Evolutionary conservation across 2,888 invertebrate genomes (phyloP), one percentile per base, ranked within the genome.

Genomic region (Idaea dimidiata): DNA sequence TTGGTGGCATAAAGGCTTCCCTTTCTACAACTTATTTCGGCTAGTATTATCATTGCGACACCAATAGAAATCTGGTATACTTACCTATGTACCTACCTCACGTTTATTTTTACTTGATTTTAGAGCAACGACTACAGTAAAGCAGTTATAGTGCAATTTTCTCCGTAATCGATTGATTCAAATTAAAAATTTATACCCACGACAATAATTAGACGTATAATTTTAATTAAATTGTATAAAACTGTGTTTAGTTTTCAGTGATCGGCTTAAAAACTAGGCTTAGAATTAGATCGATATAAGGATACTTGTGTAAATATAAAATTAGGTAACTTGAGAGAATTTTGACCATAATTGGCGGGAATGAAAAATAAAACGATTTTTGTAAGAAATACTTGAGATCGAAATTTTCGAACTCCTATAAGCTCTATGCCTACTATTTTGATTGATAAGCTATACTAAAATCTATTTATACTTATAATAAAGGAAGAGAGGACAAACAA

Each of bases 181-280:
- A 81, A 80, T 77, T 73, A 75, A 78, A 76, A 24, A 24, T n/a
- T n/a, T n/a, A n/a, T 71, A 79, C 78, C 79, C 84, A 81, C 83
- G 91, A 91, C 91, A 91, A 91, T 91, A 91, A 91, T 87, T 89
- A 89, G 88, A 81, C 63, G 79, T 80, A 72, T 81, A 81, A 78
- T 67, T 74, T 78, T 73, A 76, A 79, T 69, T 61, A 62, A 70
- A 73, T 76, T 67, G 43, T 43, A 43, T 43, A 43, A 43, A 43
- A 14, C 14, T 43, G 8, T 43, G 0, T 43, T 43, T 43, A 43
- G 10, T 43, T 43, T 43, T 43, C 43, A 43, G 14, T 43, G 10
- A 7, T 43, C 8, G 43, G 43, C 14, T 3, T 43, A 43, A 43
- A 43, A 43, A 14, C 14, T 43, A 43, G 43, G 43, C 10, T 2